These are phyloP conservation scores for Ooceraea biroi DNA, from an alignment of 1,140 invertebrate genomes.

Conservation along the genomic window DNA sequence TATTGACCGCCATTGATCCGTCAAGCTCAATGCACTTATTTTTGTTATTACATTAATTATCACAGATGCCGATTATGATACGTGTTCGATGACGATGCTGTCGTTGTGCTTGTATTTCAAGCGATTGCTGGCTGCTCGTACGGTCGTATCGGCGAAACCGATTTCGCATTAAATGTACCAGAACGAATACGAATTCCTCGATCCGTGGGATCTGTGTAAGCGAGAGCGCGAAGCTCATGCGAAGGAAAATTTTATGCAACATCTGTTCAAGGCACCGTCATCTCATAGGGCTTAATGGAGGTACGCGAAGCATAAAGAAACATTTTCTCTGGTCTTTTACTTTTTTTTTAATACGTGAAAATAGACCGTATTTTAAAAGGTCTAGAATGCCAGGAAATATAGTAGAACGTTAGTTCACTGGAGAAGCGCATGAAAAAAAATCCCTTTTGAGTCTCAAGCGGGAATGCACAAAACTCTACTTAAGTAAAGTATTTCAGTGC, in stretches of 20 bases:
- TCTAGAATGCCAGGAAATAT: neutral
- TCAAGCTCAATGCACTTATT: neutral
- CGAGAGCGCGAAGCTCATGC: neutral
- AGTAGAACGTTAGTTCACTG: neutral
- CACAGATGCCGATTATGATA: neutral
- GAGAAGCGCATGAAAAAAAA: neutral
- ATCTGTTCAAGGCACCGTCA: neutral
- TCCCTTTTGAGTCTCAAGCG: neutral
- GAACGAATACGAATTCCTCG: slow-evolving; percentile 11
- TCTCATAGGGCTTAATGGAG: neutral
- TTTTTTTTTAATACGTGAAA: neutral
- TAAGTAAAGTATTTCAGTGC: neutral
- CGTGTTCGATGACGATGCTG: no score
- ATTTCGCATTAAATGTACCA: slow-evolving; percentile 22
- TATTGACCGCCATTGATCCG: neutral
- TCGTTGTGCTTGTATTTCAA: neutral
- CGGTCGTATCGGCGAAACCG: neutral
- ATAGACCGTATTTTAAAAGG: neutral
- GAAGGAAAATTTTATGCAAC: neutral
- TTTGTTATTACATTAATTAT: slow-evolving; percentile 16
- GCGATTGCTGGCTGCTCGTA: neutral
- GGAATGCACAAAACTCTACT: neutral
- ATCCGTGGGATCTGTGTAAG: neutral
- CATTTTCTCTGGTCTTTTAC: neutral
- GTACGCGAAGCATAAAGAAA: neutral